phyloP scores from a whole-genome alignment of 2,113 vertebrate species.

The Egretta garzetta region DNA sequence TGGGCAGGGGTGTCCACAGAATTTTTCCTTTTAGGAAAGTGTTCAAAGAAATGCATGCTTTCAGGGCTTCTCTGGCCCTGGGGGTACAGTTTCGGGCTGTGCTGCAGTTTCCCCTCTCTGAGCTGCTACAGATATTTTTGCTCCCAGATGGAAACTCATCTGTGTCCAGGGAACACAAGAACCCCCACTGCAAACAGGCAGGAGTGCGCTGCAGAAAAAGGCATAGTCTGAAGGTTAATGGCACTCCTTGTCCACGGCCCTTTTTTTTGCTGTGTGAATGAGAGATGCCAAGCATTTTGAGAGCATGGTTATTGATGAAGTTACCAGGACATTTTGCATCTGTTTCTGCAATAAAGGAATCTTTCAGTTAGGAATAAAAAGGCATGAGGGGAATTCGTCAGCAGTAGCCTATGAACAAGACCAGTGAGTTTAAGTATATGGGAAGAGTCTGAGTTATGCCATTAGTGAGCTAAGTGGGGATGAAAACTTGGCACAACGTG shows the following conservation, averaged over 20 bases:
- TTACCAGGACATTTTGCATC: not conserved
- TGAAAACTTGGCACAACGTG: not conserved
- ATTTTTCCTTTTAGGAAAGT: not conserved
- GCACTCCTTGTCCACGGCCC: not conserved
- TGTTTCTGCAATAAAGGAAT: not conserved
- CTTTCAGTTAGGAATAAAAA: not conserved
- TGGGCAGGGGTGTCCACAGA: accelerated
- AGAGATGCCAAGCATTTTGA: not conserved
- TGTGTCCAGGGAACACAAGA: not conserved
- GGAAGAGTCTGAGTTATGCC: not conserved
- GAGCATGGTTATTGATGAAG: not conserved
- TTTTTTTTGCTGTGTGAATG: not conserved
- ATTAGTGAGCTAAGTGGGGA: not conserved
- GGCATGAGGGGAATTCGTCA: not conserved
- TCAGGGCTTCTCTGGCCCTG: not conserved
- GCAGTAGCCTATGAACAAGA: not conserved
- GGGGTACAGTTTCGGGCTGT: accelerated
- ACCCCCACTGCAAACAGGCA: not conserved
- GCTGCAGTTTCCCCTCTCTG: not conserved
- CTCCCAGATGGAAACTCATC: not conserved
- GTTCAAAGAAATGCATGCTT: not conserved
- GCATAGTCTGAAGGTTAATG: not conserved
- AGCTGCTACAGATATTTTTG: not conserved
- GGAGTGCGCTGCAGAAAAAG: not conserved
- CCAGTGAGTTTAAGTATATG: not conserved